Evolutionary conservation across 2,888 invertebrate genomes (phyloP), one percentile per base, ranked within the genome.

Genomic region (Panorpa germanica): DNA sequence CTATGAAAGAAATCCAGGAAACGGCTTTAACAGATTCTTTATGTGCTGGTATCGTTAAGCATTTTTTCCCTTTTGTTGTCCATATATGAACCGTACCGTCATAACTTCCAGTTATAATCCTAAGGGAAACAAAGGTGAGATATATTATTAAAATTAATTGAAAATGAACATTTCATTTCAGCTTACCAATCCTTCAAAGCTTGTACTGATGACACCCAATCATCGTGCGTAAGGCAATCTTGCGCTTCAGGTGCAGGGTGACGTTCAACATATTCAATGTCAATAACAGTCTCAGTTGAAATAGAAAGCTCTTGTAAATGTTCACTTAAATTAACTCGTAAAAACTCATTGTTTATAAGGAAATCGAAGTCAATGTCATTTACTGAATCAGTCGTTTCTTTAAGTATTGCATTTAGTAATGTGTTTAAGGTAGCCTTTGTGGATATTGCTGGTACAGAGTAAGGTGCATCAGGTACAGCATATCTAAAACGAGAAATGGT

Each of bases 171-270:
- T 46, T 70, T 63, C 65, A 36, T 61, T 57, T 22, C n/a, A n/a
- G n/a, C n/a, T n/a, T n/a, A n/a, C n/a, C n/a, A n/a, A n/a, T n/a
- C n/a, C n/a, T n/a, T n/a, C n/a, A n/a, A n/a, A n/a, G 70, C 63
- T 41, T 77, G 71, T 1, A 91, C 73, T 24, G 83, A 70, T 12
- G 88, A 78, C n/a, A 96, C 88, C 96, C 96, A 98, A 49, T 98
- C 96, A 54, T 95, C 90, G 45, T 95, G 93, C 50, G 85, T 65
- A 38, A 96, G 59, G 48, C 86, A 85, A 50, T 91, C 82, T 47
- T 86, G 73, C 1, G 95, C 93, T 44, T 82, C 70, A 0, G 96
- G 96, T 1, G 93, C 77, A 8, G 91, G 85, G 41, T 78, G 75
- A 41, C 81, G 70, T 48, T 86, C 81, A 13, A 95, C 59, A 55